phyloP scores from a whole-genome alignment of 2,888 invertebrate genomes.

The Lampropteryx suffumata region DNA sequence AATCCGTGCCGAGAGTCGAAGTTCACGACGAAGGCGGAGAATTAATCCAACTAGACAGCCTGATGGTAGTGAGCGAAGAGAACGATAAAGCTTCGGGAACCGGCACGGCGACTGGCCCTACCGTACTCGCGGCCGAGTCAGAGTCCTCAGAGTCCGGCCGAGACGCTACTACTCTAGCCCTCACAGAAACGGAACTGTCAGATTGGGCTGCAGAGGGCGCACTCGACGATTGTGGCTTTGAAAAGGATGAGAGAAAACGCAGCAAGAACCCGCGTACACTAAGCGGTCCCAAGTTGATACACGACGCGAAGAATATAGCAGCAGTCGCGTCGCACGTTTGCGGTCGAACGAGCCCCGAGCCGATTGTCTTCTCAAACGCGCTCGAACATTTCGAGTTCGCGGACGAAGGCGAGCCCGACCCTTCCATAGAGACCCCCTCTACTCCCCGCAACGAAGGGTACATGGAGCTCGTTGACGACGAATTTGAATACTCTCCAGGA shows the following conservation, averaged over 20 bases:
- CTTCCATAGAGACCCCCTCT: constrained; percentile 83
- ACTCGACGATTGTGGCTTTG: constrained; percentile 87
- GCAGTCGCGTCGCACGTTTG: constrained; percentile 71
- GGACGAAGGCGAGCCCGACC: constrained; percentile 93
- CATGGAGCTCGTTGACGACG: constrained; percentile 75
- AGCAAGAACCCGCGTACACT: constrained; percentile 62
- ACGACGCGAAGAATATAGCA: constrained; percentile 68
- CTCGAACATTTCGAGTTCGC: constrained; percentile 92
- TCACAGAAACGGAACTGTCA: constrained; percentile 94
- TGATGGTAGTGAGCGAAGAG: constrained; percentile 76
- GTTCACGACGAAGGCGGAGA: constrained; percentile 88
- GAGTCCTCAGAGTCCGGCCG: constrained; percentile 86
- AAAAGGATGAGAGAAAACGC: constrained; percentile 58
- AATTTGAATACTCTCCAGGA: constrained; percentile 65
- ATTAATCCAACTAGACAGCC: constrained; percentile 84
- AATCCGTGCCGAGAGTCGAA: constrained; percentile 86
- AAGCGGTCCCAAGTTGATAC: constrained; percentile 64
- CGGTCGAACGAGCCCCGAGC: constrained; percentile 63
- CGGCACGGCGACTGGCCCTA: constrained; percentile 66
- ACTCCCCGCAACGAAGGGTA: constrained; percentile 66
- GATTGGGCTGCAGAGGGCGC: constrained; percentile 94
- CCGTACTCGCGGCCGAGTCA: constrained; percentile 66
- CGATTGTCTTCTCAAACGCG: constrained; percentile 77
- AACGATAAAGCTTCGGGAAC: constrained; percentile 56
- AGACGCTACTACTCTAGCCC: constrained; percentile 87